Base-by-base conservation (phyloP, 2,113 vertebrate species). In the Nothobranchius furzeri region DNA sequence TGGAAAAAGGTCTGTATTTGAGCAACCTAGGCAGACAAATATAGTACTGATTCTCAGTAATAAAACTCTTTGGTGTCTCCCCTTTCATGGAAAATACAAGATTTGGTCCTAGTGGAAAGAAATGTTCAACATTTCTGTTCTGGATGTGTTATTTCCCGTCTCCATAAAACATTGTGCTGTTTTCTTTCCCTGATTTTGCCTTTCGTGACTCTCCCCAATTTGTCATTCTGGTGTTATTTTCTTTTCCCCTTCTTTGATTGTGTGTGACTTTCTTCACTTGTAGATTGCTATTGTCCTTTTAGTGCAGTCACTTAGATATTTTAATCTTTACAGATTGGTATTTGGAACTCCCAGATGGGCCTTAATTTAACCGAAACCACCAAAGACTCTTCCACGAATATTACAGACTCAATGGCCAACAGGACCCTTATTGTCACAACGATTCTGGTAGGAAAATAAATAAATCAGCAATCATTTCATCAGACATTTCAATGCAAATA, bases 1-100 rank as follows among this genome's bases (percentile, higher is more conserved):
- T 98, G 96, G 95, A 96, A 96, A 91, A 98, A 98, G 95, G 96
- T 98, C 94, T 94, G 96, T 98, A 95, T 90, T 77, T 64, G 59
- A 69, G 88, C 64, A 80, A 65, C 68, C 48, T 37, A 4, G 64
- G 73, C 77, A 81, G 64, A 73, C 47, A 70, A 65, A 80, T 76
- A 51, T 47, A 74, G 36, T 43, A 52, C 12, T 80, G 20, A 60
- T 9, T 56, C 5, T 37, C 24, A 62, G 43, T 47, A 42, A 42
- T 65, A 42, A 3, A 51, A 71, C 71, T 59, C 45, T 81, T 74
- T 83, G 62, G 62, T 24, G n/a, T 83, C 15, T 63, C 61, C 55
- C 66, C 37, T 37, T 43, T 65, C 51, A 30, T 2, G 17, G 7
- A 45, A 37, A 49, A 52, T 43, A 50, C 49, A 45, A 6, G 43